Conservation (phyloP, 2,113 vertebrate genomes). For the Bubo blakistoni region DNA sequence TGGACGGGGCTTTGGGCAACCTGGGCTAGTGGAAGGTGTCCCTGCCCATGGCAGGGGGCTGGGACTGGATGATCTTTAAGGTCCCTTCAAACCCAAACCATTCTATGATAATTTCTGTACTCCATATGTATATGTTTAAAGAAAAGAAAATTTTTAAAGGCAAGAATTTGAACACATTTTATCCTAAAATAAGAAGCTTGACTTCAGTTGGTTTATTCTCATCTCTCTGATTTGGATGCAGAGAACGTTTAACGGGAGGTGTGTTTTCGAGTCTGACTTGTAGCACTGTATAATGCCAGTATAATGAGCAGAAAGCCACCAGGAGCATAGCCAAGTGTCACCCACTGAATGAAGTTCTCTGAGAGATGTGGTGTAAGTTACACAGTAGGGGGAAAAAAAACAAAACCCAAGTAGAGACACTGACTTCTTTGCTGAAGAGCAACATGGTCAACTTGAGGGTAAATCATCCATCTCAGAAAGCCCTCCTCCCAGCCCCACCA, state of each 20-base stretch:
- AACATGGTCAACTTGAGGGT: not conserved
- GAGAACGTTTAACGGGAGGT: not conserved
- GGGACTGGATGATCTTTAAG: too few relatives aligned
- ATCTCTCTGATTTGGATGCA: not conserved
- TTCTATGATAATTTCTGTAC: not conserved
- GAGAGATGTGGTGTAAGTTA: not conserved
- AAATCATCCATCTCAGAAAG: not conserved
- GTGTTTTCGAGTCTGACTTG: not conserved
- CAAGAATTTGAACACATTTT: not conserved
- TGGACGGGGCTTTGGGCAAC: too few relatives aligned
- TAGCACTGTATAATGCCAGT: not conserved
- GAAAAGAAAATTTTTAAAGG: not conserved
- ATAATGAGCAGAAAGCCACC: not conserved
- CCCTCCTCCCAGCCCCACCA: not conserved
- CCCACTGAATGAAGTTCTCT: not conserved
- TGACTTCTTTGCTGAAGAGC: not conserved
- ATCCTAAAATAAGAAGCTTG: not conserved
- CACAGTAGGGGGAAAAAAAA: not conserved
- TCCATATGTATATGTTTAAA: rapidly evolving
- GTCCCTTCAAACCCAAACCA: too few relatives aligned
- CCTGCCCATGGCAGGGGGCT: too few relatives aligned
- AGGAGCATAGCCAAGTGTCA: not conserved
- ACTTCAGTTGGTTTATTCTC: not conserved
- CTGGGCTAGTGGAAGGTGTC: too few relatives aligned
- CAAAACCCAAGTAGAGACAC: not conserved